Percentiles rank a stretch among this genome's conserved stretches.
Conservation (phyloP, 2,113 vertebrate species). For the Pangasianodon hypophthalmus region DNA sequence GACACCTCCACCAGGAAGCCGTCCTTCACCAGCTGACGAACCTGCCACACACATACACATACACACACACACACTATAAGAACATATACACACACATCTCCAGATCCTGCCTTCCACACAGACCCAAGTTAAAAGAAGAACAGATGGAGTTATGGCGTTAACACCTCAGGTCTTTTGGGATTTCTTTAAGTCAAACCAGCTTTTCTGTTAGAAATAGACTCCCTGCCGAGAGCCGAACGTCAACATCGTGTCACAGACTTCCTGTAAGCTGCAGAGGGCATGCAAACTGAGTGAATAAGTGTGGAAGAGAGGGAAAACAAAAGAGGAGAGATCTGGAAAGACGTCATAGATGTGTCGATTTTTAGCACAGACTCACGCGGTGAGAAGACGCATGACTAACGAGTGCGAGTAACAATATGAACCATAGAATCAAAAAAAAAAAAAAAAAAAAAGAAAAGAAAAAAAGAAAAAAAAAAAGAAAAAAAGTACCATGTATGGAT, state of each 20-base stretch:
- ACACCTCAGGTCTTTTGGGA: neutral
- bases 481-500: too few species aligned
- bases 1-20: constrained; percentile 97
- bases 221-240: neutral
- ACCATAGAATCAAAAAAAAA: neutral
- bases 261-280: neutral
- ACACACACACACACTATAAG: neutral
- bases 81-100: neutral
- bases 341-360: neutral
- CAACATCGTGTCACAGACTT: neutral
- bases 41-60: constrained; percentile 68
- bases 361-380: neutral
- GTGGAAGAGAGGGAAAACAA: constrained; percentile 1
- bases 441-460: neutral
- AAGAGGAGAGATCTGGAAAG: neutral
- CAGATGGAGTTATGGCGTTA: neutral
- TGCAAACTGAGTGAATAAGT: constrained; percentile 1
- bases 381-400: neutral
- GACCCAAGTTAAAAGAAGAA: neutral
- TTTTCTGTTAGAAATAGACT: neutral
- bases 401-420: neutral
- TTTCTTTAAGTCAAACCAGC: neutral
- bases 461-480: neutral
- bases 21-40: constrained; percentile 94
- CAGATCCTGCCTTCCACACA: neutral